Conservation (phyloP, 2,113 vertebrate species). For the Prinia subflava region DNA sequence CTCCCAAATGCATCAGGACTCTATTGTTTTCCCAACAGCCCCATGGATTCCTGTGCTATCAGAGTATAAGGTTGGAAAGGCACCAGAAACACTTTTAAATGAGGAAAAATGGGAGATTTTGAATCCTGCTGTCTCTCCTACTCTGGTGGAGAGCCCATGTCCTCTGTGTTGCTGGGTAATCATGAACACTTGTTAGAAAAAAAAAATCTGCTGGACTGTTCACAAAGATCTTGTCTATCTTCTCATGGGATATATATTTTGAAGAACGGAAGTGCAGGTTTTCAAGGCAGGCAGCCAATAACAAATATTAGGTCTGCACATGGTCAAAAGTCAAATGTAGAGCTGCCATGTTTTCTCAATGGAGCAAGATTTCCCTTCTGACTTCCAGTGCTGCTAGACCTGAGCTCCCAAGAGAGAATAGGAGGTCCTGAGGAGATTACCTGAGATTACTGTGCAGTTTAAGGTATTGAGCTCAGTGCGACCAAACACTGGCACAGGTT, state of each 20-base stretch:
- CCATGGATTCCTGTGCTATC: neutral
- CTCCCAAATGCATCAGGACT: neutral
- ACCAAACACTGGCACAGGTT: neutral
- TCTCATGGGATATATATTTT: accelerated
- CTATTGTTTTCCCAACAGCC: neutral
- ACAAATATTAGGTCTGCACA: neutral
- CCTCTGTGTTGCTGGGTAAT: neutral
- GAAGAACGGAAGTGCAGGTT: neutral
- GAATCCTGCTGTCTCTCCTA: neutral
- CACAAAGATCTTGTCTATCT: neutral
- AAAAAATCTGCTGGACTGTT: neutral
- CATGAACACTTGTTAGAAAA: neutral
- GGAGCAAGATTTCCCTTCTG: neutral
- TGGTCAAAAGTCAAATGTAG: neutral
- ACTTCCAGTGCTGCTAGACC: neutral
- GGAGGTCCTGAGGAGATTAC: neutral
- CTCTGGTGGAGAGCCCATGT: neutral
- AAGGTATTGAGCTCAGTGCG: neutral
- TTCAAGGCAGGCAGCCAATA: neutral
- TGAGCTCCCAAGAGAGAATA: neutral
- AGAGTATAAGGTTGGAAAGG: neutral
- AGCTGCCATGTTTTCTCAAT: neutral
- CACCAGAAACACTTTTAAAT: neutral
- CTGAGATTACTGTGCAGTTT: neutral
- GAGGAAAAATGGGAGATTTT: neutral